Evolutionary conservation across 2,797 vertebrate genomes (phyloP).

Genomic region (Sebastes trivittatus): DNA sequence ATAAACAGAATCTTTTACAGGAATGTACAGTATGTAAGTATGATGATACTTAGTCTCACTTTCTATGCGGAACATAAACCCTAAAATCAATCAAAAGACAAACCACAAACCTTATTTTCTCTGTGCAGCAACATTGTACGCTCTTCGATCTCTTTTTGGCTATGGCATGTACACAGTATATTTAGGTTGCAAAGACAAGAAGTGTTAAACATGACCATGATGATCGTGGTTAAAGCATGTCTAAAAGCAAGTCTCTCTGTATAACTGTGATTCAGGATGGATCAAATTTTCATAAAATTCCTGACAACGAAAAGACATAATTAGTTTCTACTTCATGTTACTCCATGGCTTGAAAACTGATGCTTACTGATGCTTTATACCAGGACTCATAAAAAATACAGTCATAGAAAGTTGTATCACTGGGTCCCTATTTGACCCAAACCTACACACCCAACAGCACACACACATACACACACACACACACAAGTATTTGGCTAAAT

Average conservation of each 20-base stretch:
- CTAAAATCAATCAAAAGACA: neutral
- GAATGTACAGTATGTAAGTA: neutral
- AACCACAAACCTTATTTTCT: neutral
- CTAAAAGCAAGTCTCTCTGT: neutral
- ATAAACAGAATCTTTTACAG: neutral
- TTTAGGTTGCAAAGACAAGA: neutral
- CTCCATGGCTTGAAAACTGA: neutral
- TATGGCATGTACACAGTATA: neutral
- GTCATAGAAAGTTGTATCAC: neutral
- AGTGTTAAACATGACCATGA: neutral
- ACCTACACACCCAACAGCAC: neutral
- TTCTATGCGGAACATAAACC: neutral
- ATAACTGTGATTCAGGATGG: neutral
- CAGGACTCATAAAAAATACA: neutral
- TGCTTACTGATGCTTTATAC: neutral
- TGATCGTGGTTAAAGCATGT: neutral
- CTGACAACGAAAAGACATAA: neutral
- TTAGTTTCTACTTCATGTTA: neutral
- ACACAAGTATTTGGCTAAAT: constrained; percentile 43
- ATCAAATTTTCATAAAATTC: neutral
- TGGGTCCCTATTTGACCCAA: constrained; percentile 1
- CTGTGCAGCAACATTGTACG: neutral
- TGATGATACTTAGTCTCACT: neutral
- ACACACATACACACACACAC: neutral
- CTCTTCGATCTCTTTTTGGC: neutral